Conservation (phyloP, 2,888 invertebrate genomes). For the Acleris sparsana region DNA sequence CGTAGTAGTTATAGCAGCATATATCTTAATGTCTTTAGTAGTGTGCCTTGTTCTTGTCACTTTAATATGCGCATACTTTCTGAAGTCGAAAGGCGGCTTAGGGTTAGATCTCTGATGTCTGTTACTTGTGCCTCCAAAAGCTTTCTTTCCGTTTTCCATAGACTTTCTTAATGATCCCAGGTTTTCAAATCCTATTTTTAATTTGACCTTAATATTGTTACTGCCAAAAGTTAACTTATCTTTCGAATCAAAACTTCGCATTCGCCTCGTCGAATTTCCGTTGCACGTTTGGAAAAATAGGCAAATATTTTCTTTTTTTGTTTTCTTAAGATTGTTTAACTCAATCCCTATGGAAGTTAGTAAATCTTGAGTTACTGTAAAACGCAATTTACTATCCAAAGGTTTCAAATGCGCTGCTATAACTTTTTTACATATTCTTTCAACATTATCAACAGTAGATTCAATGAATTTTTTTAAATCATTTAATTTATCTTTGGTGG, state of each 20-base stretch:
- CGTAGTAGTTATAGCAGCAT: not conserved
- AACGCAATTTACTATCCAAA: conserved; percentile 42
- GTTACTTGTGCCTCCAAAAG: not conserved
- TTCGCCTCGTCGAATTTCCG: conserved; percentile 34
- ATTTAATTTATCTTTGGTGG: conserved; percentile 48
- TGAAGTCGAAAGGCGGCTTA: not conserved
- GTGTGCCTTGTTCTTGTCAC: not conserved
- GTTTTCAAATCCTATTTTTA: not conserved
- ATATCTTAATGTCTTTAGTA: not conserved
- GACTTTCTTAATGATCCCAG: not conserved
- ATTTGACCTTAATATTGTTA: conserved; percentile 2
- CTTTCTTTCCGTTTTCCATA: not conserved
- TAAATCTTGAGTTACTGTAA: conserved; percentile 53
- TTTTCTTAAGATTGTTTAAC: conserved; percentile 52
- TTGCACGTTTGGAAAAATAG: conserved; percentile 58
- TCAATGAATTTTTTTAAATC: conserved; percentile 49
- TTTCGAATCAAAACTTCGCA: not conserved
- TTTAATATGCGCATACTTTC: not conserved
- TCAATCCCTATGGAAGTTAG: conserved; percentile 56
- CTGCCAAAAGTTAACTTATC: not conserved
- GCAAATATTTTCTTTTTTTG: conserved; percentile 52
- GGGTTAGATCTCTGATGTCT: not conserved
- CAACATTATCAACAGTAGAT: conserved; percentile 42
- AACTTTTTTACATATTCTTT: conserved; percentile 41
- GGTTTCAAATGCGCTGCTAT: conserved; percentile 42